A percentile compares a stretch with the other conserved stretches of the same genome.
Conservation (phyloP, 2,888 invertebrate genomes). For the Lepidochitona cinerea region DNA sequence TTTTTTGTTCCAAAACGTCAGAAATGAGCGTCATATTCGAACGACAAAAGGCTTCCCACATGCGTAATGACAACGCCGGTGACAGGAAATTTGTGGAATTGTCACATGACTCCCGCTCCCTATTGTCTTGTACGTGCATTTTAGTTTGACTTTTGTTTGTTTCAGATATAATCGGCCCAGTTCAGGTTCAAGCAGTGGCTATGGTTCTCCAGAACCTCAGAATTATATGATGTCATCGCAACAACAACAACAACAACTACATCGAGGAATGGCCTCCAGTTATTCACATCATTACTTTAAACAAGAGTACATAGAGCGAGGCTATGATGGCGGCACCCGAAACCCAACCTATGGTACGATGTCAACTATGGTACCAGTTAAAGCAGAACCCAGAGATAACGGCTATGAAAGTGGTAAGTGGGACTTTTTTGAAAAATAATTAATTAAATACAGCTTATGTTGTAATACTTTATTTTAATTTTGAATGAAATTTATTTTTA, state of each 20-base stretch:
- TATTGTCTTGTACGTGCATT: too few species aligned
- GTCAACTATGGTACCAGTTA: slow-evolving; percentile 34
- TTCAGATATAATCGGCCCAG: neutral
- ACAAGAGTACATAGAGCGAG: slow-evolving; percentile 44
- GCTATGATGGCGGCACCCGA: slow-evolving; percentile 28
- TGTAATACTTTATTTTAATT: too few species aligned
- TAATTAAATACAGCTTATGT: too few species aligned
- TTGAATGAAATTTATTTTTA: too few species aligned
- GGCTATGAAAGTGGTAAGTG: slow-evolving; percentile 45
- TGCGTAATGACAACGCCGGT: too few species aligned
- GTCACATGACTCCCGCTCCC: too few species aligned
- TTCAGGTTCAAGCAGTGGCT: neutral
- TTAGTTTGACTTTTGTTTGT: neutral
- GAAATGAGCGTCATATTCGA: too few species aligned
- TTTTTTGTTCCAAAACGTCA: too few species aligned
- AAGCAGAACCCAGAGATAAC: slow-evolving; percentile 55
- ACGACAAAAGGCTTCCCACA: too few species aligned
- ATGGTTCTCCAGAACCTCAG: neutral
- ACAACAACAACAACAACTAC: neutral
- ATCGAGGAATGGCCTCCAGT: slow-evolving; percentile 34
- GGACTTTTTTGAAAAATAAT: too few species aligned
- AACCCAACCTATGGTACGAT: neutral
- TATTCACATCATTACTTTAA: slow-evolving; percentile 45
- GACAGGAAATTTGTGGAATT: too few species aligned
- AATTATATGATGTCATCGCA: neutral